A percentile compares a stretch with the other conserved stretches of the same genome.
Conservation (phyloP, 2,113 vertebrate genomes). For the Neotragus moschatus region DNA sequence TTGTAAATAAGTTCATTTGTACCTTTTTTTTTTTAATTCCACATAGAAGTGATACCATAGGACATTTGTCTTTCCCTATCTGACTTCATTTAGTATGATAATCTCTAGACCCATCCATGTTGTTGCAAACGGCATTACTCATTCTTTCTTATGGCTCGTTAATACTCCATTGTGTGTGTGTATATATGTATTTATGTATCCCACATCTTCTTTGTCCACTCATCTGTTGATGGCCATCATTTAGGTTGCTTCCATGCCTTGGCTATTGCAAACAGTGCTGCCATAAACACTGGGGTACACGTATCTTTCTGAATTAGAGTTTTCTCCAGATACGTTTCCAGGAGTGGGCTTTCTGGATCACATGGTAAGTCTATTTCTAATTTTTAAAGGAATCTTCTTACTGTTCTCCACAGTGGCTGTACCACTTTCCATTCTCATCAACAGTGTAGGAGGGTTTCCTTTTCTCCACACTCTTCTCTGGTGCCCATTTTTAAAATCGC, state of each 20-base stretch:
- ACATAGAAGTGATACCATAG: not conserved
- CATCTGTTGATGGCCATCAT: not conserved
- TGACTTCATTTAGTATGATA: not conserved
- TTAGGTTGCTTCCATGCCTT: not conserved
- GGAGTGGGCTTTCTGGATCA: not conserved
- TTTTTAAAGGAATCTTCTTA: not conserved
- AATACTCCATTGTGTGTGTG: not conserved
- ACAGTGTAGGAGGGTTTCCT: not conserved
- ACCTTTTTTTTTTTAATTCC: not conserved
- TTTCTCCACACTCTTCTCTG: not conserved
- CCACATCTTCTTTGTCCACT: not conserved
- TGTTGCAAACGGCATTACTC: not conserved
- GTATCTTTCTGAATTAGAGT: not conserved
- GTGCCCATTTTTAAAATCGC: not conserved
- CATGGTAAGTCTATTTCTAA: not conserved
- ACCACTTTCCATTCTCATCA: not conserved
- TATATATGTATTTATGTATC: not conserved
- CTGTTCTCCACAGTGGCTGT: not conserved
- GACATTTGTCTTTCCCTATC: not conserved
- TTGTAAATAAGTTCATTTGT: not conserved
- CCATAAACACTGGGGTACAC: not conserved
- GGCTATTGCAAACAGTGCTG: not conserved
- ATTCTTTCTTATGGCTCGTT: not conserved
- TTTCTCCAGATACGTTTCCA: not conserved
- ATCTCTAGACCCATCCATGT: not conserved